Evolutionary conservation across 2,797 vertebrate genomes (phyloP), one percentile per base, ranked within the genome.

Genomic region (Eulemur mongoz): DNA sequence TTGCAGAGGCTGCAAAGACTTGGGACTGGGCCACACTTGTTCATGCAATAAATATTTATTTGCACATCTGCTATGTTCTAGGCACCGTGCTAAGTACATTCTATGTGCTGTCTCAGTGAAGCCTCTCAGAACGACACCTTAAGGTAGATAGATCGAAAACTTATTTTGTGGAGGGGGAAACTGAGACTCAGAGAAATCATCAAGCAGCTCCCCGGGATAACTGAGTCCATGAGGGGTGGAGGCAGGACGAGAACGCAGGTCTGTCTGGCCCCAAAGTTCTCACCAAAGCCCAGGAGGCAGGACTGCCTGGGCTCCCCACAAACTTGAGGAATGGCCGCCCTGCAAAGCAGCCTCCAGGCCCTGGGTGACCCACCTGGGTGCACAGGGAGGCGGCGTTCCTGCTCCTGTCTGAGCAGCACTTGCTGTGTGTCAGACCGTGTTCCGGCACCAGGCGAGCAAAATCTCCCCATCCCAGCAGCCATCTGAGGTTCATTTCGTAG

Each of bases 171-270:
- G 57, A 8, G 2, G 43, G 48, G 54, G 61, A 98, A 97, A 98
- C 97, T 95, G 97, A 99, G 98, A 97, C 98, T 96, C 95, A 98
- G 96, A 95, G 72, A 95, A 96, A 93, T 94, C 96, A 94, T 95
- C 2, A 2, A 32, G 20, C 38, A 20, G 15, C 40, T 70, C 13
- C 15, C 30, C 57, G 0, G 3, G 7, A 32, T 8, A 17, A 27
- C 69, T 2, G 5, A 57, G 30, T 12, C 75, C 9, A 1, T 12
- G 5, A 7, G 75, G 0, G 0, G 2, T 32, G 15, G 35, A 67
- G 32, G 14, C 48, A 52, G 43, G 50, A 52, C 7, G 1, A 32
- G 38, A 13, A 9, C 10, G 22, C 22, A 20, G 50, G 2, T 35
- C 61, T 23, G 2, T 25, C n/a, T 61, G 14, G 10, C 12, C 45